Evolutionary conservation across 2,113 vertebrate species (phyloP), one percentile per base, ranked within the genome.

Genomic region (Parus major): DNA sequence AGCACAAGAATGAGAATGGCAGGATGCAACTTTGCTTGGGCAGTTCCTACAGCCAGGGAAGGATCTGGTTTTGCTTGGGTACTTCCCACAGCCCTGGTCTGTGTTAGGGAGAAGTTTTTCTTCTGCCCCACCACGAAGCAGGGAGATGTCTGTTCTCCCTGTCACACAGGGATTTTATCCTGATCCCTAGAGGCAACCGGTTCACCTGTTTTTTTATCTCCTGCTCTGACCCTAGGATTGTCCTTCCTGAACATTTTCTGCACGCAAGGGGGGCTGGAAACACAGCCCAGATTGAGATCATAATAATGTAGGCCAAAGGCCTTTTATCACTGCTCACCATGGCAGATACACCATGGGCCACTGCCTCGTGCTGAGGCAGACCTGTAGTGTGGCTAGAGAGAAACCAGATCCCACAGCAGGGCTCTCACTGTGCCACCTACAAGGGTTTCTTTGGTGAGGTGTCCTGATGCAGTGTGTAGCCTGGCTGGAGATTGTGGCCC

Each of bases 281-380:
- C 1, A 1, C 31, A 76, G 57, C 19, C 46, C 25, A 9, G 15
- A 55, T 31, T 59, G 42, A 70, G 18, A 33, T 19, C 1, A 1
- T 13, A 44, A 57, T 29, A 69, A 61, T 4, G 12, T 9, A 73
- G 18, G 44, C 4, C 35, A 63, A 85, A 75, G 12, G 35, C 52
- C 55, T 82, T 88, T 55, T 15, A 19, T 55, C 41, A 6, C 29
- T 44, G 57, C 18, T 59, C 24, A 44, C 33, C 29, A 10, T 21
- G n/a, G 41, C 79, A 63, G 33, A 47, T 3, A 31, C 52, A n/a
- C 11, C 52, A 8, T 7, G 56, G 42, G 52, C n/a, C 13, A 8
- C 39, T 55, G 53, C 35, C 76, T 35, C 0, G 0, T 35, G 36
- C 89, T 44, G 52, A 76, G 31, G 1, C 71, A 41, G 41, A 21